phyloP scores from a whole-genome alignment of 2,113 vertebrate species.

The Vimba vimba region DNA sequence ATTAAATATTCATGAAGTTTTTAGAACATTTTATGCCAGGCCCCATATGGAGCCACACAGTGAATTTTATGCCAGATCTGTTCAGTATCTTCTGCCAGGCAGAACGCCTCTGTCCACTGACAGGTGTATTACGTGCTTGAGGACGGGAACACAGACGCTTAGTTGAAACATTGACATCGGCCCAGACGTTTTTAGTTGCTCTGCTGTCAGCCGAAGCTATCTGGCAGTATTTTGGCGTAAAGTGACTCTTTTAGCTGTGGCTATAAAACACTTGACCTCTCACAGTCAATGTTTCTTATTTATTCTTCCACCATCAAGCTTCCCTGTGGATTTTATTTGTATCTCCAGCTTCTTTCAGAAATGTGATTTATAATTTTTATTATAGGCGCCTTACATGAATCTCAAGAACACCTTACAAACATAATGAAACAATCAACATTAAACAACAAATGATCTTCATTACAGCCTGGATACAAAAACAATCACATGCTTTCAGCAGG shows the following conservation, averaged over 20 bases:
- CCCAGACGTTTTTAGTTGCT: neutral
- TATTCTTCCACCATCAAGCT: neutral
- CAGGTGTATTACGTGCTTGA: constrained; percentile 58
- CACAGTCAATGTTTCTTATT: neutral
- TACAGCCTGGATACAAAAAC: too few species aligned
- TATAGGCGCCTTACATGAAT: too few species aligned
- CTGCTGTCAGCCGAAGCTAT: constrained; percentile 5
- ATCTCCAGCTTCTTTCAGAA: constrained; percentile 2
- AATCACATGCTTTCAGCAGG: neutral
- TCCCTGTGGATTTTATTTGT: constrained; percentile 19
- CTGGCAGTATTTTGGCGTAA: neutral
- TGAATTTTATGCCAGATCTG: neutral
- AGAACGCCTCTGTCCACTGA: constrained; percentile 50
- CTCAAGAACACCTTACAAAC: too few species aligned
- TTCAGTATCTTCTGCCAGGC: constrained; percentile 41
- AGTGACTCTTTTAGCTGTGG: constrained; percentile 8
- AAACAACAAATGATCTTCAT: too few species aligned
- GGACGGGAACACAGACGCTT: constrained; percentile 54
- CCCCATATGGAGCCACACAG: neutral
- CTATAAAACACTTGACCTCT: constrained; percentile 21
- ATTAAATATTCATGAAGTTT: constrained; percentile 7
- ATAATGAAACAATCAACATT: too few species aligned
- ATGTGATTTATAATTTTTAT: too few species aligned
- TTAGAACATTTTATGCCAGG: neutral
- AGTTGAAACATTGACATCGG: constrained; percentile 47